Evolutionary conservation across 2,113 vertebrate species (phyloP), one percentile per base, ranked within the genome.

Genomic region (Ceuthmochares aereus): DNA sequence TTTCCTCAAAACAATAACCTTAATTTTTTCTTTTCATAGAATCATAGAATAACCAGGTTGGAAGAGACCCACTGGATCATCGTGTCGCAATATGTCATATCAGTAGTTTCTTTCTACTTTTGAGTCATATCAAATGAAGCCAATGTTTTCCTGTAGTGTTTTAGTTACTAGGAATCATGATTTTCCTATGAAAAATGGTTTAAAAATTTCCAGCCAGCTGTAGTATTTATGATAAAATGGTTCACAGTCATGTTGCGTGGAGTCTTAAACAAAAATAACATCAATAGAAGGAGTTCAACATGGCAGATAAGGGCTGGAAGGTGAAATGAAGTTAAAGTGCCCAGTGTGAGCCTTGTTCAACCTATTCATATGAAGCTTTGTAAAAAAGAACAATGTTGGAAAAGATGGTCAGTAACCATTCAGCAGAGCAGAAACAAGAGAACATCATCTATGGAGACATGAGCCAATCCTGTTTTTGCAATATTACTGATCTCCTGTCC

Each of bases 131-230:
- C 73, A 70, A 64, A 45, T 56, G 45, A 94, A 93, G 72, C 14
- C 22, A 73, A 7, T 76, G 68, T 93, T 95, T 89, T 91, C 18
- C 32, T 0, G 0, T 32, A 56, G 30, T 74, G 55, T 63, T 94
- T 96, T 94, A 11, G 27, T 93, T 90, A 73, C 79, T n/a, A 63
- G 22, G 47, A 80, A 78, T 55, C 66, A 34, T 51, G 27, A 14
- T 87, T 94, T 83, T 79, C 51, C 56, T 26, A n/a, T 76, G 75
- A 60, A 93, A 95, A 95, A 93, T 36, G 3, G 34, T 62, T 85
- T 59, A 1, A 59, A 84, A 70, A 14, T 55, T 91, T 85, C 78
- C 75, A 63, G 9, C 11, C 14, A 64, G 4, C 36, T 62, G 17
- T 19, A 47, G 10, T 56, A 54, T 60, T 84, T 76, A 45, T 37